phyloP scores from a whole-genome alignment of 2,797 vertebrate genomes.

The Saguinus oedipus region DNA sequence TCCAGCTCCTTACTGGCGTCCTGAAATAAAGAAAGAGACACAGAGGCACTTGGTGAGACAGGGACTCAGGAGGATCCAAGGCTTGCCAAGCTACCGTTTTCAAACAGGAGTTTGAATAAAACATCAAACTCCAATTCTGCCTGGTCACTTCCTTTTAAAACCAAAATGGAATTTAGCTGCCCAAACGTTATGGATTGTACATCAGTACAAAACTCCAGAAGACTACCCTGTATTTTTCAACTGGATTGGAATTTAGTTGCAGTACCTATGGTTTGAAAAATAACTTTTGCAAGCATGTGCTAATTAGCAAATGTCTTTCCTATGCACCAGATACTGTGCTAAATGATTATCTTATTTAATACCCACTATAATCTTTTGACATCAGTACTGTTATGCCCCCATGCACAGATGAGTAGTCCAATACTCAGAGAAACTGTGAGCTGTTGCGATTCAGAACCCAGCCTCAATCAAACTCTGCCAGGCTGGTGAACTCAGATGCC shows the following conservation, averaged over 20 bases:
- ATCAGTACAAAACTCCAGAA: background rate
- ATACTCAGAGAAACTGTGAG: background rate
- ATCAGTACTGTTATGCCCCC: background rate
- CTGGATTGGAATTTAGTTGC: background rate
- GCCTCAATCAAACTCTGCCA: background rate
- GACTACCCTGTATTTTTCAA: background rate
- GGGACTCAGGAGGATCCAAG: background rate
- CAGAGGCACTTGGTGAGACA: background rate
- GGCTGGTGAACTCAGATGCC: background rate
- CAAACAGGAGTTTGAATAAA: background rate
- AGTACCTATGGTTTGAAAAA: background rate
- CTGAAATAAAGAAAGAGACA: conserved; percentile 61
- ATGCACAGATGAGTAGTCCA: background rate
- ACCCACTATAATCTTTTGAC: too few species aligned
- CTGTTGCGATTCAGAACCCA: background rate
- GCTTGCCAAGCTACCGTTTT: background rate
- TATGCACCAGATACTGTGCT: background rate
- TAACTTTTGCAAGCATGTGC: background rate
- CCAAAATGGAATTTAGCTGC: background rate
- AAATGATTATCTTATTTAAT: background rate
- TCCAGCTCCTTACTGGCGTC: conserved; percentile 78
- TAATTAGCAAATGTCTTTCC: background rate
- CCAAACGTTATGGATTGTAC: background rate
- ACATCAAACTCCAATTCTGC: background rate
- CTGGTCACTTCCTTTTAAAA: background rate